Base-by-base conservation (phyloP, 2,888 invertebrate genomes). In the Pterostichus madidus region DNA sequence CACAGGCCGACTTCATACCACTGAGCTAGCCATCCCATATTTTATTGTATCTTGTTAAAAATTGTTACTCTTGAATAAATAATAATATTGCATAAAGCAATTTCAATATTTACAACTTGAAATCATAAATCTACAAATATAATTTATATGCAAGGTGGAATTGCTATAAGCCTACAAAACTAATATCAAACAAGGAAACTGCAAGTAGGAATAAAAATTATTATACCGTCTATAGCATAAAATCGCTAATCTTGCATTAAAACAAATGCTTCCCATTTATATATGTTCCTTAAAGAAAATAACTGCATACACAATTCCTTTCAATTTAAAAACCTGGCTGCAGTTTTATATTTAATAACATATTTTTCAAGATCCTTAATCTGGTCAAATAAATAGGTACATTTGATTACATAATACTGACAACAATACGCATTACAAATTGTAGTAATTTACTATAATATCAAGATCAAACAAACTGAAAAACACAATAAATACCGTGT, bases 371-470 rank as follows among this genome's bases (percentile, higher is more conserved):
- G 39, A 64, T 64, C 11, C 15, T 39, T 71, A 71, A 71, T 71
- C 68, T 71, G 17, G 68, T 44, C 10, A 56, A 71, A 71, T 71
- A 71, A 71, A 71, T 71, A 39, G 68, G 15, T 71, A 44, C 11
- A 15, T 71, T 44, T 44, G 68, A 39, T 71, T 71, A 17, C 68
- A 71, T 44, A 71, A 71, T 6, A 2, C 44, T 31, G 44, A 71
- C 44, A 64, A 71, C 68, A 71, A 71, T 71, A 71, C 68, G 13
- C 39, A 44, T 39, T 24, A 71, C 68, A 71, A 71, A 71, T 71
- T 71, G 68, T 44, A 71, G 68, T 71, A 44, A 71, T 71, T 71
- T 71, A 71, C 68, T 15, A 39, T 44, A 44, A 71, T 71, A 71
- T 71, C 68, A 71, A 44, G 68, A 71, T 71, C 68, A 71, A 71